phyloP scores from a whole-genome alignment of 2,113 vertebrate species.

The Tiliqua scincoides region DNA sequence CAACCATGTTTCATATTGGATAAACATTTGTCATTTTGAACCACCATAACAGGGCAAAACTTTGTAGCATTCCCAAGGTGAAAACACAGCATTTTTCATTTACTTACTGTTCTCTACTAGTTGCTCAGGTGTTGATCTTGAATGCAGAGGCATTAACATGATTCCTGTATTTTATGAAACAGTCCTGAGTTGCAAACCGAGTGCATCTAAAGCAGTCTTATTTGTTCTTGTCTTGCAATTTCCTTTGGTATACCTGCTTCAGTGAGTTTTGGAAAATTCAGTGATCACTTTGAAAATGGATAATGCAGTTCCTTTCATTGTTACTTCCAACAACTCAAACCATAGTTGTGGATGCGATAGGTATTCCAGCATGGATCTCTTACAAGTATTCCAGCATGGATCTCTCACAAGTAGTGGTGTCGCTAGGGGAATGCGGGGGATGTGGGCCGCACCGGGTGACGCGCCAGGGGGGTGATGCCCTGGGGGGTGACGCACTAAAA shows the following conservation, averaged over 20 bases:
- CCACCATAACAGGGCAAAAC: background rate
- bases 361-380: background rate
- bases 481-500: too few relatives aligned
- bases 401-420: constrained; percentile 15
- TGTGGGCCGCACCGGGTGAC: too few relatives aligned
- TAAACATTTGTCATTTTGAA: background rate
- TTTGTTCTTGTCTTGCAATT: constrained; percentile 14
- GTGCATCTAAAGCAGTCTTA: background rate
- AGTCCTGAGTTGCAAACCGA: constrained; percentile 47
- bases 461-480: too few relatives aligned
- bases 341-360: constrained; percentile 32
- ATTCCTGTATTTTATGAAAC: constrained; percentile 26
- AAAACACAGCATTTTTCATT: constrained; percentile 10
- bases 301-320: constrained; percentile 28
- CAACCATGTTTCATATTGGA: too few relatives aligned
- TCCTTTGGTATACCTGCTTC: constrained; percentile 29
- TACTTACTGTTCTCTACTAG: constrained; percentile 39
- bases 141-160: constrained; percentile 11
- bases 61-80: background rate
- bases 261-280: constrained; percentile 45
- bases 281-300: constrained; percentile 38
- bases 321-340: background rate
- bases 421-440: too few relatives aligned
- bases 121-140: constrained; percentile 20
- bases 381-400: too few relatives aligned